Evolutionary conservation across 2,797 vertebrate species (phyloP), one percentile per base, ranked within the genome.

Genomic region (Ceryle rudis): DNA sequence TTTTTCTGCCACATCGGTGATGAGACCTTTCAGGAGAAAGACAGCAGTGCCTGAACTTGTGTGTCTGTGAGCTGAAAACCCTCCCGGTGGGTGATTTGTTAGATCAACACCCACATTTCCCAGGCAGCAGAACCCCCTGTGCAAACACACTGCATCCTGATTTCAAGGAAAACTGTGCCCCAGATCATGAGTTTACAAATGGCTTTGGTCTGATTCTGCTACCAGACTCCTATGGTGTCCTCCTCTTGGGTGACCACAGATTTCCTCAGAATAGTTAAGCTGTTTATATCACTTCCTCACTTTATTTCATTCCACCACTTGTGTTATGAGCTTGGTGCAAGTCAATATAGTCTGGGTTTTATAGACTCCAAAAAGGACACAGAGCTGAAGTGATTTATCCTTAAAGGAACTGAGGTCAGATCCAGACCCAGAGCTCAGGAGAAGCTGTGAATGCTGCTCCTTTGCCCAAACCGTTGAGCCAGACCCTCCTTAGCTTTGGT

Each of bases 281-380:
- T 23, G 35, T 17, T 90, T 79, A 35, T 72, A 42, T 9, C 44
- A 31, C 14, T 72, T 80, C 54, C 37, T 78, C 23, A 10, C 35
- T 77, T 92, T 7, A 42, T 42, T 94, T 91, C 60, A 80, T 96
- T 51, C 46, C 42, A 20, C 6, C 44, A 10, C 6, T 84, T 42
- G n/a, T 1, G 9, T 42, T 72, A 57, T 39, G 69, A 61, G 1
- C 2, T 62, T 69, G 52, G 42, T 7, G 17, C 39, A 73, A 70
- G 61, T 14, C 89, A 42, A 73, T 44, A 18, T 14, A 51, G 46
- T 9, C 41, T 12, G 44, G 31, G 41, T 67, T 96, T 94, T 79
- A 29, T 28, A 39, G 47, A 14, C 39, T 67, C 11, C 12, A 14
- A n/a, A 67, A 86, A 57, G 51, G n/a, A 44, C 47, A 21, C 39